phyloP scores from a whole-genome alignment of 2,888 invertebrate species.

The Watsonalla cultraria region DNA sequence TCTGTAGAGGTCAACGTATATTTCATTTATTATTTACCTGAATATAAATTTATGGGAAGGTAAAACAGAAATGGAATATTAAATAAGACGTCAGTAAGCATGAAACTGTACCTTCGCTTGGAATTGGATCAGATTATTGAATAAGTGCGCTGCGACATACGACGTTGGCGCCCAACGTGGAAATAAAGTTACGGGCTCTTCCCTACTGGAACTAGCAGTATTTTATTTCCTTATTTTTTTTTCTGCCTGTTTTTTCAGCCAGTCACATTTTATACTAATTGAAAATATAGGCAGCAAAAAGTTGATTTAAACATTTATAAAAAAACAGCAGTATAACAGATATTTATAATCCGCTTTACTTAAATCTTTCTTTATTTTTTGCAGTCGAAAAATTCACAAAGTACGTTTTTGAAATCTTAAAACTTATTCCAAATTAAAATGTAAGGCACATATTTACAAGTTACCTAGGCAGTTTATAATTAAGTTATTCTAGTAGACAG shows the following conservation, averaged over 20 bases:
- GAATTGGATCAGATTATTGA: constrained; percentile 67
- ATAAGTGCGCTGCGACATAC: constrained; percentile 59
- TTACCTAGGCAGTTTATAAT: background rate
- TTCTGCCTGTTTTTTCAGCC: too few species aligned
- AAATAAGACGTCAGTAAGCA: constrained; percentile 59
- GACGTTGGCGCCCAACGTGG: constrained; percentile 30
- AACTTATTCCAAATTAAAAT: too few species aligned
- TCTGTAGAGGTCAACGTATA: constrained; percentile 7
- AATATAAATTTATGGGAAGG: constrained; percentile 28
- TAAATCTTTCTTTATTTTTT: too few species aligned
- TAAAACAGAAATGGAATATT: constrained; percentile 54
- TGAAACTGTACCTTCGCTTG: constrained; percentile 58
- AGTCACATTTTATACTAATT: too few species aligned
- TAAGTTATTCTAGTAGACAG: constrained; percentile 20
- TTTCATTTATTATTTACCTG: constrained; percentile 25
- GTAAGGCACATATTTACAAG: background rate
- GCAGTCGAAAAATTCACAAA: too few species aligned
- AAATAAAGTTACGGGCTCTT: constrained; percentile 9
- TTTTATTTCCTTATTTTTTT: background rate
- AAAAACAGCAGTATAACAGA: too few species aligned
- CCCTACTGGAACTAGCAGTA: constrained; percentile 1
- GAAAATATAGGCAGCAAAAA: too few species aligned
- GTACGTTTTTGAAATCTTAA: too few species aligned
- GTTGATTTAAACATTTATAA: too few species aligned
- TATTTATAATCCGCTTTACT: too few species aligned